Evolutionary conservation across 2,888 invertebrate species (phyloP).

Genomic region (Epicampocera succincta): DNA sequence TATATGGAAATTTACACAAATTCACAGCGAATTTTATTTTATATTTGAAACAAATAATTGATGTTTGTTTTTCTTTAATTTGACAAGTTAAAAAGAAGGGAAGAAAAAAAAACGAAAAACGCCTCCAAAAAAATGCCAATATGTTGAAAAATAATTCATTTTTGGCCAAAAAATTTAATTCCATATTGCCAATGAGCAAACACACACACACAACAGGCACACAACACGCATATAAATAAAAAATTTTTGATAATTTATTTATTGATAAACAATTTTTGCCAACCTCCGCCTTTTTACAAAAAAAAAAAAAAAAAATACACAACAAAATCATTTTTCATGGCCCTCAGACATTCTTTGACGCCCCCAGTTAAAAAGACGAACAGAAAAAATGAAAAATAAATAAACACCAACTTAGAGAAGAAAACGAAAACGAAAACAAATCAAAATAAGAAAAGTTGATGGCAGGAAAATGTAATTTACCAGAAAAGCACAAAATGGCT

Average conservation of each 20-base stretch:
- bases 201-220: too few relatives aligned
- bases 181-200: not conserved
- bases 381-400: conserved; percentile 6
- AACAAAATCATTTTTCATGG: not conserved
- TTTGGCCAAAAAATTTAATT: not conserved
- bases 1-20: too few relatives aligned
- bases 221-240: too few relatives aligned
- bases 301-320: too few relatives aligned
- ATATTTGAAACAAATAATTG: too few relatives aligned
- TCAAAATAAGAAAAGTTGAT: conserved; percentile 17
- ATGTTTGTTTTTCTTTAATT: not conserved
- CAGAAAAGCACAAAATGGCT: conserved; percentile 36
- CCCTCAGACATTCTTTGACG: conserved; percentile 47
- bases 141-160: conserved; percentile 16
- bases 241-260: conserved; percentile 32
- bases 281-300: too few relatives aligned
- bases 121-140: not conserved
- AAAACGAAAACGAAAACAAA: not conserved
- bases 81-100: too few relatives aligned
- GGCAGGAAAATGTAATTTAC: conserved; percentile 41
- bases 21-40: too few relatives aligned
- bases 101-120: not conserved
- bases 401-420: not conserved
- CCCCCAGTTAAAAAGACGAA: conserved; percentile 31
- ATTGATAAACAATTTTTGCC: not conserved